Evolutionary conservation across 92 coral and sea anemone genomes (phyloP), one percentile per base, ranked within the genome.

Genomic region (Porites divaricata): DNA sequence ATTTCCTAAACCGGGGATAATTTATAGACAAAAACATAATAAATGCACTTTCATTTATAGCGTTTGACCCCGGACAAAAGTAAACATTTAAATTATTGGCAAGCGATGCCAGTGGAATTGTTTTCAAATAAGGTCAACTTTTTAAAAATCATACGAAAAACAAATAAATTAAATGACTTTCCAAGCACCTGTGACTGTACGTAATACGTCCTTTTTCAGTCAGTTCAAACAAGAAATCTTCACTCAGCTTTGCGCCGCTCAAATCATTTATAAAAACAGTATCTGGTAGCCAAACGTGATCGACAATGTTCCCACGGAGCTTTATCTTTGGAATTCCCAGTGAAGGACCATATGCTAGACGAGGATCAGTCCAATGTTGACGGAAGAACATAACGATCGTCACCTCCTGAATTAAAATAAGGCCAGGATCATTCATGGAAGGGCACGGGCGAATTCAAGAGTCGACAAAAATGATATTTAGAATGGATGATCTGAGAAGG

Each of bases 281-380:
- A 64, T 88, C 91, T 58, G 91, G 91, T 50, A 82, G 20, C 91
- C 91, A 88, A 26, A 88, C 61, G 22, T 83, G 67, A 12, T 76
- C 20, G 26, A 76, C 72, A 67, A 82, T 65, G 70, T 88, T 74
- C 17, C 91, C 91, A 8, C 35, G 28, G n/a, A 88, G 70, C 22
- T 63, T 82, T 5, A 88, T 53, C 51, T 28, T 76, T 11, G 83
- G 83, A n/a, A 81, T 75, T 25, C 73, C 61, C n/a, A 83, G 41
- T 24, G 70, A 28, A 26, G 85, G 22, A 22, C 91, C 88, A 49
- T 83, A 88, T 2, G 88, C 91, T 2, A 88, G 64, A 4, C 91
- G 88, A 8, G 63, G 67, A n/a, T 88, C 91, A 7, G 19, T 52
- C 88, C 91, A 88, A 41, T 88, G 79, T 69, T 88, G 91, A 70